A percentile compares a stretch with the other conserved stretches of the same genome.
These are phyloP conservation scores for Pseudomyrmex cubaensis DNA, from an alignment of 1,140 invertebrate genomes.

Conservation along the genomic window DNA sequence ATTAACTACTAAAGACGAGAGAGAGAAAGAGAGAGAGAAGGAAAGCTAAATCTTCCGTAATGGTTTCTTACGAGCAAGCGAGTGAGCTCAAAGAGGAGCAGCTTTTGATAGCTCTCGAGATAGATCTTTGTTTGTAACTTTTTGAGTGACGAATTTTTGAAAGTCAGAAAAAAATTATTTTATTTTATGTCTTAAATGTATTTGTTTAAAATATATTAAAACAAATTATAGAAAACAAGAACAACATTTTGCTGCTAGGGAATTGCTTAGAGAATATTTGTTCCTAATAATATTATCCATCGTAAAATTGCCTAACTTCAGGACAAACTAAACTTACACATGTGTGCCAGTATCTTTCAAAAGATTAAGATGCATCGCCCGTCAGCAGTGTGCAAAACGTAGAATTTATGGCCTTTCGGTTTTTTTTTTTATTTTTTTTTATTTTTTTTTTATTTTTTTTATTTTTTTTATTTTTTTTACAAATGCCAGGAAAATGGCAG, in stretches of 20 bases:
- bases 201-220: too few relatives aligned
- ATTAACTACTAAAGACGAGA: conserved; percentile 52
- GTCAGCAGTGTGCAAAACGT: background rate
- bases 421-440: conserved; percentile 24
- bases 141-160: too few relatives aligned
- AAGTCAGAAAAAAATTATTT: too few relatives aligned
- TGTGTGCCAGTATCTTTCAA: too few relatives aligned
- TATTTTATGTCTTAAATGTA: too few relatives aligned
- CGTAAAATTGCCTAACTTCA: too few relatives aligned
- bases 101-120: conserved; percentile 42
- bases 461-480: conserved; percentile 30
- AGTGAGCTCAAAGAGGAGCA: conserved; percentile 42
- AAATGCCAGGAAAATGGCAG: conserved; percentile 18
- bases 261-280: too few relatives aligned
- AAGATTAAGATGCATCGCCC: background rate
- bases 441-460: conserved; percentile 15
- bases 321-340: too few relatives aligned
- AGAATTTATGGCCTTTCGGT: conserved; percentile 31
- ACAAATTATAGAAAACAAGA: too few relatives aligned
- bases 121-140: conserved; percentile 21
- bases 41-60: conserved; percentile 44
- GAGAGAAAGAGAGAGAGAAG: background rate
- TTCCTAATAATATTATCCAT: too few relatives aligned
- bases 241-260: too few relatives aligned
- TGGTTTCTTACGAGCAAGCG: conserved; percentile 47